These are phyloP conservation scores for Zaprionus africanus DNA, from an alignment of 1,140 invertebrate genomes.

Conservation along the genomic window DNA sequence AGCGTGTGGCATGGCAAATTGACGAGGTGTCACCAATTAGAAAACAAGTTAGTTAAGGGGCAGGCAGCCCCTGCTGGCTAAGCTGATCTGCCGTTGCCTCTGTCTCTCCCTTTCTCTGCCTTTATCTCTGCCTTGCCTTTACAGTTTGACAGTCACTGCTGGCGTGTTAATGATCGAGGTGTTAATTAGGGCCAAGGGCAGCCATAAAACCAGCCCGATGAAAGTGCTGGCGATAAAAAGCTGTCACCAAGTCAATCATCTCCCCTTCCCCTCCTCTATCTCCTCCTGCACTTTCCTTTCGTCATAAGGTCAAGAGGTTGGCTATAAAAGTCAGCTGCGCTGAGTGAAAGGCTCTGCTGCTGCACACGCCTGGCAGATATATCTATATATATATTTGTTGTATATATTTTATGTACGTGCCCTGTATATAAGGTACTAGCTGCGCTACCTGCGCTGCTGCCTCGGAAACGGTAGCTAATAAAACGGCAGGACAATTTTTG, in stretches of 20 bases:
- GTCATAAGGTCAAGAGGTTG: constrained; percentile 72
- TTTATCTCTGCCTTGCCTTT: constrained; percentile 6
- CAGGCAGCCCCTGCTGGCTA: constrained; percentile 27
- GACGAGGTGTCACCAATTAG: constrained; percentile 82
- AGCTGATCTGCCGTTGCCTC: constrained; percentile 38
- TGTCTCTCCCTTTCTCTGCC: constrained; percentile 11
- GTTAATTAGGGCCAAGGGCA: constrained; percentile 78
- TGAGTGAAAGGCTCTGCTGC: constrained; percentile 14
- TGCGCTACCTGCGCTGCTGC: neutral
- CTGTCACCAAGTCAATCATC: constrained; percentile 56
- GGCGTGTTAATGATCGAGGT: constrained; percentile 73
- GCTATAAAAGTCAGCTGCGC: constrained; percentile 72
- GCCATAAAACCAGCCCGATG: constrained; percentile 55
- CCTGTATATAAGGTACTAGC: constrained; percentile 38
- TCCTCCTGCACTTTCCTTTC: too few species aligned
- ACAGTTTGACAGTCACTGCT: constrained; percentile 66
- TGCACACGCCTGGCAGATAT: constrained; percentile 44
- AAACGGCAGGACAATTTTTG: constrained; percentile 61
- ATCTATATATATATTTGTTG: neutral
- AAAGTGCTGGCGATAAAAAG: constrained; percentile 78
- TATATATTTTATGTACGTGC: neutral
- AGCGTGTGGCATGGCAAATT: constrained; percentile 77
- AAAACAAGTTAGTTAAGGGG: constrained; percentile 67
- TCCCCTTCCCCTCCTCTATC: neutral
- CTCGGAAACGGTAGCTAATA: constrained; percentile 71